Base-by-base conservation (phyloP, 2,888 invertebrate species). In the Luperina nickerlii region DNA sequence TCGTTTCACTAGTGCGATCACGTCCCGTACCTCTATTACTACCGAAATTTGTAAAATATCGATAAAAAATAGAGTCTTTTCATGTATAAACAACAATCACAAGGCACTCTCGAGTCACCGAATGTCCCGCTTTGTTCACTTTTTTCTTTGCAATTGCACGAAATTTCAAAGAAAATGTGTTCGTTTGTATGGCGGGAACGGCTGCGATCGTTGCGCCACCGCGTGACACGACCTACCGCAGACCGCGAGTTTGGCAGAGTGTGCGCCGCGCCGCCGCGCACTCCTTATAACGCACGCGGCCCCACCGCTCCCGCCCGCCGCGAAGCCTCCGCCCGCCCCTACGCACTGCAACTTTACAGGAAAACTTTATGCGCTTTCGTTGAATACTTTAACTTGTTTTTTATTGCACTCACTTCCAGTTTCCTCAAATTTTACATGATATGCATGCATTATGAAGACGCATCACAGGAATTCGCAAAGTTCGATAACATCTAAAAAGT, bases 121-220 rank as follows among this genome's bases (percentile, higher is more conserved):
- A 94, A 92, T 90, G 91, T 94, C 92, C 92, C 95, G 94, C 94
- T 92, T 89, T 85, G 88, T 92, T 94, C 95, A 95, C 96, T 95
- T 94, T 92, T 96, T 95, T 96, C 96, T 97, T 97, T 97, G 96
- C 96, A 97, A 95, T 95, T 95, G 86, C 94, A 89, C 95, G 95
- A 96, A 96, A 95, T 97, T 95, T 97, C 96, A 97, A 97, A 97
- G 96, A 96, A 96, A 96, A 96, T 94, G 94, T 94, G 94, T 93
- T 90, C 91, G 90, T 92, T 91, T 91, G 91, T 92, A 92, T 91
- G 91, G 92, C 93, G 94, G 94, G 93, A 92, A 91, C 90, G 92
- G 91, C 95, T 96, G 95, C 96, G 96, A 96, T 96, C 96, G 96
- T 96, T 90, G 96, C 94, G 96, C 95, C 96, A 91, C 89, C 92